A percentile compares a stretch with the other conserved stretches of the same genome.
phyloP scores from a whole-genome alignment of 2,113 vertebrate species.

The Semicossyphus pulcher region DNA sequence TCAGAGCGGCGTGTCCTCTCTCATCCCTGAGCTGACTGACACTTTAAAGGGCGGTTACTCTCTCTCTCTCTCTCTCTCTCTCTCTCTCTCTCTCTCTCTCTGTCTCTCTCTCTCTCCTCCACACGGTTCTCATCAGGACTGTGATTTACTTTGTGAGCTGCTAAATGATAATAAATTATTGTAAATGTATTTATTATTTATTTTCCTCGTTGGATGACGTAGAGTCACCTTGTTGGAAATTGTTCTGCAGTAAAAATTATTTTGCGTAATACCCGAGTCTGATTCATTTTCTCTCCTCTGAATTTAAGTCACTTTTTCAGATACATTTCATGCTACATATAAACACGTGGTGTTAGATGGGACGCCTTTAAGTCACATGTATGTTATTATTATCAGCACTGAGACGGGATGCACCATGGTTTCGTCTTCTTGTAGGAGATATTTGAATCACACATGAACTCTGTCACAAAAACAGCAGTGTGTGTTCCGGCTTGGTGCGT shows the following conservation, averaged over 20 bases:
- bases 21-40: conserved; percentile 1
- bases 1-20: conserved; percentile 20
- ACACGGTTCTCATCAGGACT: conserved; percentile 33
- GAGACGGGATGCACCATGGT: no score
- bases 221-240: conserved; percentile 43
- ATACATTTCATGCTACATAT: no score
- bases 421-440: no score
- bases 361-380: no score
- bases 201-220: conserved; percentile 39
- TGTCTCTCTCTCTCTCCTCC: conserved; percentile 6
- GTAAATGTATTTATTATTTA: conserved; percentile 72
- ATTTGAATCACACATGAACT: no score
- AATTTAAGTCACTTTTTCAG: no score
- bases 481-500: no score
- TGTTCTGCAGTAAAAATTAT: conserved; percentile 72
- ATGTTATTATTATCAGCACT: no score
- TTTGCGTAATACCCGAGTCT: conserved; percentile 74
- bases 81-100: conserved; percentile 7
- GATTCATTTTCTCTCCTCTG: conserved; percentile 9
- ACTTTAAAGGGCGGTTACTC: conserved; percentile 54
- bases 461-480: no score
- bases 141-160: conserved; percentile 31
- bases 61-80: conserved; percentile 20
- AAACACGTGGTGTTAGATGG: no score
- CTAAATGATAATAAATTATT: conserved; percentile 50